Base-by-base conservation (phyloP, 2,888 invertebrate species). In the Subacronicta megacephala region DNA sequence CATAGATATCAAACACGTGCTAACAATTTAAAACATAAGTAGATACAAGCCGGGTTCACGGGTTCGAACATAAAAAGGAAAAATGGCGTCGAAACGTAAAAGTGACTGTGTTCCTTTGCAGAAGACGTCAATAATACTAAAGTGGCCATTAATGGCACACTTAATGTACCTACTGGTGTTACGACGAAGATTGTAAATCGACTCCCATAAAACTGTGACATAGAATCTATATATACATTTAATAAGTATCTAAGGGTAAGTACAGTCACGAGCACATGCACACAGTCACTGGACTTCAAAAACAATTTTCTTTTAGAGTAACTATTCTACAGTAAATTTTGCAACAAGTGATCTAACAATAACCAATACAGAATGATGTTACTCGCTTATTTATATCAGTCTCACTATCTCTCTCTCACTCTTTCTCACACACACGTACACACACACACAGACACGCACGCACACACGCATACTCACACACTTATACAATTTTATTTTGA, bases 121-220 rank as follows among this genome's bases (percentile, higher is more conserved):
- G 75, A 74, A 82, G 70, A 70, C 61, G 85, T 83, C 86, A 87
- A 89, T 90, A 89, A 90, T 80, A 84, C 72, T 80, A 78, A 87
- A 90, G 83, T 83, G 80, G 75, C 85, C 78, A 84, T 87, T 79
- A 82, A 80, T 75, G 44, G 57, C 43, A 38, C 54, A 55, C 41
- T 72, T 59, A 68, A 68, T 70, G 66, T 77, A 73, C 67, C 68
- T 69, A 69, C 64, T 75, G 72, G 72, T 62, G 77, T 87, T 81
- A 88, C 82, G 81, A 80, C 72, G 73, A 47, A 81, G 84, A 87
- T 85, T 88, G 84, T 88, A 88, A 88, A 89, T 86, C 83, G 83
- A 77, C 78, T 61, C 54, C 59, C 72, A 83, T 88, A 86, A 89
- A 90, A 78, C 58, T 62, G 55, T 62, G 58, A 60, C 77, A 75